phyloP scores from a whole-genome alignment of 2,888 invertebrate species.

The Malthinus flaveolus region DNA sequence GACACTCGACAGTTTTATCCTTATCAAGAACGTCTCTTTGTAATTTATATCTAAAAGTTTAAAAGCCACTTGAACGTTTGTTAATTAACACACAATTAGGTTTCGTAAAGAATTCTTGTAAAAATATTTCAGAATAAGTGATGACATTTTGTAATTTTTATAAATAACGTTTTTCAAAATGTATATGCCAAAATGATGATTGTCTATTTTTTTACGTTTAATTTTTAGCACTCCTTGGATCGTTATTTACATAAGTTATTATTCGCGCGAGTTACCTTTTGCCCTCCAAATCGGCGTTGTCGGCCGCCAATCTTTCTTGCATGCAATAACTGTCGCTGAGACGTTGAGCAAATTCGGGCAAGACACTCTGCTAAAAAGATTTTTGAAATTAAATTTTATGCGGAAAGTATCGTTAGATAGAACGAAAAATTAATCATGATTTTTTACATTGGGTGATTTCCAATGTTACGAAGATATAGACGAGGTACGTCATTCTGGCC shows the following conservation, averaged over 20 bases:
- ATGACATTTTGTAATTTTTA: constrained; percentile 12
- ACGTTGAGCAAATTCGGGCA: constrained; percentile 57
- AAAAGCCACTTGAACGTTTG: not conserved
- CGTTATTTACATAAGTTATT: not conserved
- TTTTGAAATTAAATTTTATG: constrained; percentile 8
- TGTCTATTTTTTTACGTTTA: constrained; percentile 8
- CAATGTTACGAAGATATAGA: too few relatives aligned
- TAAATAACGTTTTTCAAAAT: constrained; percentile 11
- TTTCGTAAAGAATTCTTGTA: not conserved
- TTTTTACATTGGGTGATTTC: too few relatives aligned
- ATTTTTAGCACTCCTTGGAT: constrained; percentile 2
- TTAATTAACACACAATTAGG: not conserved
- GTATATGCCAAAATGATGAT: constrained; percentile 16
- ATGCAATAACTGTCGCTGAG: constrained; percentile 67
- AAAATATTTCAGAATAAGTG: not conserved
- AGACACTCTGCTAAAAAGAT: constrained; percentile 34
- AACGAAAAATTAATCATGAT: too few relatives aligned
- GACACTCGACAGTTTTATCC: constrained; percentile 64
- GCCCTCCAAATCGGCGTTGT: constrained; percentile 69
- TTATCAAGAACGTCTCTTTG: constrained; percentile 67
- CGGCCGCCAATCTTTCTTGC: constrained; percentile 69
- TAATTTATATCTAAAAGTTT: constrained; percentile 59
- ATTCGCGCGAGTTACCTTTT: constrained; percentile 57
- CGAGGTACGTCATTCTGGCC: too few relatives aligned
- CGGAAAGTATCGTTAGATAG: too few relatives aligned